Base-by-base conservation (phyloP, 2,797 vertebrate species). In the Cuculus canorus region DNA sequence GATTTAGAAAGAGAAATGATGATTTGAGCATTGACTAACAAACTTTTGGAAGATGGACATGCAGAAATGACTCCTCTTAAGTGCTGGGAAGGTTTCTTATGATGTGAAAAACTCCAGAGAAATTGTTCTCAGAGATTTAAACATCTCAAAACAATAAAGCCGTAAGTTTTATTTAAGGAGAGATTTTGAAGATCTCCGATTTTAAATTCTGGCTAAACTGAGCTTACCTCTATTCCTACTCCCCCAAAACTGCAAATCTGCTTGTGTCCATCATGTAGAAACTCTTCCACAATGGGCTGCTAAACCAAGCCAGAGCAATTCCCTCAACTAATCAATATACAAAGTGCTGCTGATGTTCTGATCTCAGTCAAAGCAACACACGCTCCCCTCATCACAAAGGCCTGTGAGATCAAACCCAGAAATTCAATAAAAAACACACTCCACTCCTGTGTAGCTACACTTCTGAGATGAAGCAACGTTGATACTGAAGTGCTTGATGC, bases 321-420 rank as follows among this genome's bases (percentile, higher is more conserved):
- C 84, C 78, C 91, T 84, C 50, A 56, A 37, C 75, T 96, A 92
- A 95, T 90, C 94, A 95, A 92, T 87, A 71, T 82, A 78, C 91
- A 87, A 76, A 90, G 56, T 73, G 80, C 68, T 86, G 88, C 93
- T 52, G 71, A 2, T 3, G 85, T 94, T 96, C 90, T 97, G 93
- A 97, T 93, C 95, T 96, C 63, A 65, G 76, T 64, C 92, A 95
- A 88, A 91, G 90, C 82, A 71, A 71, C 80, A 48, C 7, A 0
- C 0, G 0, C 23, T 80, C 15, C 56, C 52, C 83, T 93, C 77
- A 39, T 50, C 93, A 79, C 80, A 96, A 87, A 95, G 60, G 57
- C 45, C 61, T 81, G 60, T 0, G 24, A 91, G 90, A 95, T 96
- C 95, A 94, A 95, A 95, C 28, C 82, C 45, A 76, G 69, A 78